phyloP scores from a whole-genome alignment of 2,113 vertebrate species.

The Crotalus viridis region DNA sequence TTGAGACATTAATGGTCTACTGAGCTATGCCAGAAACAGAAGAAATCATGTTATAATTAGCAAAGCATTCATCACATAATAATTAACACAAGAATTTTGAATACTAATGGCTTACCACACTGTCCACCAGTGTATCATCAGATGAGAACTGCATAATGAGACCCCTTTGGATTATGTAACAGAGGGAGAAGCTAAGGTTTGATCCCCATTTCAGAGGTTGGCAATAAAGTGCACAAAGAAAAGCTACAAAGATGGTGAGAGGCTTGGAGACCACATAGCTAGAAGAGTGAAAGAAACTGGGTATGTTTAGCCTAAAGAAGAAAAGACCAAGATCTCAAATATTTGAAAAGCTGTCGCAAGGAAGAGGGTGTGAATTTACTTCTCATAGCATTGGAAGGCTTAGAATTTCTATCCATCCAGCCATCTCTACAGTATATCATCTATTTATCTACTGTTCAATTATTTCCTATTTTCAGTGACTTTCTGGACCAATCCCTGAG shows the following conservation, averaged over 20 bases:
- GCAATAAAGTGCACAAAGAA: not conserved
- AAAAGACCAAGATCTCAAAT: not conserved
- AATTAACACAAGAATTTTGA: not conserved
- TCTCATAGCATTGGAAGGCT: too few species aligned
- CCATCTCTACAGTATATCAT: too few species aligned
- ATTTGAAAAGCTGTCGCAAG: too few species aligned
- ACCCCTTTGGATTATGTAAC: not conserved
- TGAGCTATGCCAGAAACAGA: not conserved
- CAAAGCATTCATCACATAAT: not conserved
- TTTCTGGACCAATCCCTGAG: not conserved
- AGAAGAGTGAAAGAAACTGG: not conserved
- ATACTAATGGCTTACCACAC: not conserved
- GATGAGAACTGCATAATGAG: not conserved
- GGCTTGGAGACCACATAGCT: not conserved
- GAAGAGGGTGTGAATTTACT: too few species aligned
- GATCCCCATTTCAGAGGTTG: not conserved
- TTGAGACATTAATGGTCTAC: not conserved
- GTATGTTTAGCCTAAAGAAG: not conserved
- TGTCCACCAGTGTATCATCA: not conserved
- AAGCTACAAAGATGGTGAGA: not conserved
- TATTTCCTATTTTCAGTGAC: too few species aligned
- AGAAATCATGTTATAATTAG: not conserved
- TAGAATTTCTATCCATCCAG: too few species aligned
- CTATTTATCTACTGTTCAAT: too few species aligned
- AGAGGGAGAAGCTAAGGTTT: not conserved